phyloP scores from a whole-genome alignment of 2,113 vertebrate species.

The Poecile atricapillus region DNA sequence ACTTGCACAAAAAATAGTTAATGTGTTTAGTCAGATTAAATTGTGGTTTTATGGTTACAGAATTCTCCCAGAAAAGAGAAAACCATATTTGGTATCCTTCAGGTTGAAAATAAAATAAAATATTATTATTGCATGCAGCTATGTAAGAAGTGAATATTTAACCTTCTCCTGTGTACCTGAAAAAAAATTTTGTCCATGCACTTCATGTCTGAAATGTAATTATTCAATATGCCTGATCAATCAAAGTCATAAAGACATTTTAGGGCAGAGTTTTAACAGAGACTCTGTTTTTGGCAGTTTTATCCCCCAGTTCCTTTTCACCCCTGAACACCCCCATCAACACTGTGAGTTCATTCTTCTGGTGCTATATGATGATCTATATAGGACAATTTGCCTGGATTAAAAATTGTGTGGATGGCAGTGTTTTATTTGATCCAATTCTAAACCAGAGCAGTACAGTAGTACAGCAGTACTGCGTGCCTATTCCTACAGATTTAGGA shows the following conservation, averaged over 20 bases:
- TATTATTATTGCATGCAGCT: background rate
- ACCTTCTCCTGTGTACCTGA: background rate
- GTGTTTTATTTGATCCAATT: background rate
- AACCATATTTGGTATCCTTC: background rate
- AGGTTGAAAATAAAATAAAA: background rate
- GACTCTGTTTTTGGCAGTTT: background rate
- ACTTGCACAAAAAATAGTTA: background rate
- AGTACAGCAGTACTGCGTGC: fast-evolving
- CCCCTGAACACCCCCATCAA: background rate
- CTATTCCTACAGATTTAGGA: background rate
- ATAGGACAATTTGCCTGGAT: background rate
- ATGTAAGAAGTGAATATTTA: background rate
- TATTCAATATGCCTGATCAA: background rate
- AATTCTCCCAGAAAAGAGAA: background rate
- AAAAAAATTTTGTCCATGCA: too few relatives aligned
- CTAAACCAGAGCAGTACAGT: background rate
- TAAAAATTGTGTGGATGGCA: background rate
- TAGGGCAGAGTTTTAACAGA: background rate
- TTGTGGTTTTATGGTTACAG: background rate
- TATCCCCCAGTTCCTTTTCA: background rate
- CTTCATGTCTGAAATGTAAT: background rate
- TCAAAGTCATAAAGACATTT: background rate
- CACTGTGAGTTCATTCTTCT: background rate
- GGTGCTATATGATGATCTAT: background rate
- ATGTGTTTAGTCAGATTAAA: background rate